These are phyloP conservation scores for Amazona vittata DNA, from an alignment of 2,113 vertebrate genomes.

Conservation along the genomic window DNA sequence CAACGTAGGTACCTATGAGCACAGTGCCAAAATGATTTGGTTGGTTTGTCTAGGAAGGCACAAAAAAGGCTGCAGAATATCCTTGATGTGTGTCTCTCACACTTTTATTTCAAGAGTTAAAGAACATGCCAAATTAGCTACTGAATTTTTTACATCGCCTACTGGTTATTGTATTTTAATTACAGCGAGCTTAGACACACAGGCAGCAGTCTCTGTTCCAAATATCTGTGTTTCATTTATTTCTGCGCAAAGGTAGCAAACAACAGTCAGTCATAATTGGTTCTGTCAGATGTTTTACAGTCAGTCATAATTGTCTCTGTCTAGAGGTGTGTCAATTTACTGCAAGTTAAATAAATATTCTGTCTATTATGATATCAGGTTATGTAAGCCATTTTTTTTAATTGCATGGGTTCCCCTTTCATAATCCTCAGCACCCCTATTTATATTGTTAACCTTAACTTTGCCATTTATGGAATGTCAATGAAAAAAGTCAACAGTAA, in stretches of 20 bases:
- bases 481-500: conserved; percentile 59
- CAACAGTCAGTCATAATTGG: conserved; percentile 87
- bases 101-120: conserved; percentile 65
- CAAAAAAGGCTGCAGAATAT: background rate
- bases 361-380: conserved; percentile 82
- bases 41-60: background rate
- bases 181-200: conserved; percentile 75
- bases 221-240: conserved; percentile 84
- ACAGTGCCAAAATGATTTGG: background rate
- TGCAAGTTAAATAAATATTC: conserved; percentile 86
- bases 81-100: background rate
- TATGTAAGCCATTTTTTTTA: conserved; percentile 76
- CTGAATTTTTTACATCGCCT: conserved; percentile 71
- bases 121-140: conserved; percentile 67
- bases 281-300: conserved; percentile 86
- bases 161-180: conserved; percentile 82
- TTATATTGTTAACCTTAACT: conserved; percentile 66
- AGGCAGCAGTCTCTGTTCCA: conserved; percentile 80
- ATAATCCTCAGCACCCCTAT: conserved; percentile 68
- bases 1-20: background rate
- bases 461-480: conserved; percentile 61
- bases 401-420: conserved; percentile 76
- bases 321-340: conserved; percentile 87
- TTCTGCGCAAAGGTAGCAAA: conserved; percentile 84
- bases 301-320: conserved; percentile 87